Evolutionary conservation across 2,888 invertebrate species (phyloP).

Genomic region (Trachelus troglodyta): DNA sequence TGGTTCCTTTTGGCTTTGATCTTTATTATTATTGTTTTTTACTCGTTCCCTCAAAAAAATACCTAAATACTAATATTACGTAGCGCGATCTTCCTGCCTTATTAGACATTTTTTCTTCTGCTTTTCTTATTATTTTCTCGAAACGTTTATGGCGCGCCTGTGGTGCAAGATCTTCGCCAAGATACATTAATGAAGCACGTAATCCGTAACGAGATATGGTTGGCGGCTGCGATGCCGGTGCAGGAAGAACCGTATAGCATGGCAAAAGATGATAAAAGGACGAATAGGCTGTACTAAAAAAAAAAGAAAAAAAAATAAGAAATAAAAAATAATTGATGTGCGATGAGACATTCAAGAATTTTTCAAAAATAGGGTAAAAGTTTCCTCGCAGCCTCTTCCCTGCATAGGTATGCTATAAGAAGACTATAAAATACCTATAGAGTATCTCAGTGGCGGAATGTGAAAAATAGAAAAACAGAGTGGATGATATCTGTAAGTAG

Average conservation of each 20-base stretch:
- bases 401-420: background rate
- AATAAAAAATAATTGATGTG: background rate
- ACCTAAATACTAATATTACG: background rate
- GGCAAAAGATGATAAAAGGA: background rate
- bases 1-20: background rate
- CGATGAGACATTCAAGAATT: background rate
- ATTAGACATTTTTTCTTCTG: background rate
- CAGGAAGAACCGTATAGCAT: background rate
- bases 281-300: background rate
- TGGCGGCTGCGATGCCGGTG: background rate
- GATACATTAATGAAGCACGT: background rate
- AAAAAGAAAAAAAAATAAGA: conserved; percentile 18
- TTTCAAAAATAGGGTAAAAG: background rate
- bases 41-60: background rate
- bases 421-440: background rate
- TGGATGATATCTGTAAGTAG: background rate
- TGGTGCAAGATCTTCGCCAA: background rate
- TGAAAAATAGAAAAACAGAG: background rate
- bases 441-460: background rate
- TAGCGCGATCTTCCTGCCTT: background rate
- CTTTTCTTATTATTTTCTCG: background rate
- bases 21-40: background rate
- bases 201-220: background rate
- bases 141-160: background rate
- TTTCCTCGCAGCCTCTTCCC: background rate